These are phyloP conservation scores for Heliconius ismenius DNA, from an alignment of 2,888 invertebrate species.

Conservation along the genomic window DNA sequence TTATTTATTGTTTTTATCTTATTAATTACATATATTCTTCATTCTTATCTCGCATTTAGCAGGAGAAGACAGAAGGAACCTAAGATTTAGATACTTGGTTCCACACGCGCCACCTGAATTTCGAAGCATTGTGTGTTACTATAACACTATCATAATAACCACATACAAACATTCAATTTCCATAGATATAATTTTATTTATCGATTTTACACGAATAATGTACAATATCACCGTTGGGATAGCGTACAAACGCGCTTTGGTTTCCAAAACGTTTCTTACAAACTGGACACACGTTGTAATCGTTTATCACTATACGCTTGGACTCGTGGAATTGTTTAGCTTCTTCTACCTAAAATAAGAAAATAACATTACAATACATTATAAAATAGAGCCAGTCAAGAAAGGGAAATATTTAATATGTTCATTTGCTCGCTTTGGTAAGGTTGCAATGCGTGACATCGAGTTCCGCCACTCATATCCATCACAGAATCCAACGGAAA, in stretches of 20 bases:
- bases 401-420: neutral
- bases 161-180: neutral
- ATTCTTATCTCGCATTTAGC: too few relatives aligned
- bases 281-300: constrained; percentile 93
- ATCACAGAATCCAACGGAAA: neutral
- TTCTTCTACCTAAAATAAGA: constrained; percentile 85
- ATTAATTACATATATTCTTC: too few relatives aligned
- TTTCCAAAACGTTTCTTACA: constrained; percentile 97
- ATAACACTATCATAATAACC: neutral
- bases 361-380: neutral
- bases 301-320: constrained; percentile 91
- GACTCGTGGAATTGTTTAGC: constrained; percentile 90
- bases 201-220: constrained; percentile 90
- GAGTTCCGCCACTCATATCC: too few relatives aligned
- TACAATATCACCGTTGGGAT: constrained; percentile 94
- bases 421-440: neutral
- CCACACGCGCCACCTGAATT: too few relatives aligned
- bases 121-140: neutral
- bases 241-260: constrained; percentile 96
- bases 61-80: too few relatives aligned
- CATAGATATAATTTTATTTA: constrained; percentile 39
- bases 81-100: too few relatives aligned
- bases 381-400: neutral
- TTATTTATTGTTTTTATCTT: too few relatives aligned
- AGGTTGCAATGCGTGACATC: too few relatives aligned